Conservation (phyloP, 2,888 invertebrate genomes). For the Caenorhabditis sp. region DNA sequence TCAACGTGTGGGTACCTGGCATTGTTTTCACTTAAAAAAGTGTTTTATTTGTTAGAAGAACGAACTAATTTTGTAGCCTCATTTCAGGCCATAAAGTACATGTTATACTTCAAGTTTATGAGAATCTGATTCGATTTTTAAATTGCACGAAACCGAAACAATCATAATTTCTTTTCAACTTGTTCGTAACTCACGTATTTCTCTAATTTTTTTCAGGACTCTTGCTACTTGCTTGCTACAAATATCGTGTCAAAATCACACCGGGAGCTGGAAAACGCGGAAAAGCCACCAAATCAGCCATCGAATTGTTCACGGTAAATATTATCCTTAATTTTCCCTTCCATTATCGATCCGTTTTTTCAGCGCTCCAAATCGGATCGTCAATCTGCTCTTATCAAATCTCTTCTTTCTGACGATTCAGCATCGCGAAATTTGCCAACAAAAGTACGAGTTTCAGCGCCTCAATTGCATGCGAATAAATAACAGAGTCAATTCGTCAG, state of each 20-base stretch:
- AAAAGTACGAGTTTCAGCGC: slow-evolving; percentile 78
- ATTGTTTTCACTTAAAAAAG: too few species aligned
- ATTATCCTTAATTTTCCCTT: slow-evolving; percentile 60
- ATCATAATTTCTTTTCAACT: too few species aligned
- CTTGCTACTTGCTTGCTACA: slow-evolving; percentile 73
- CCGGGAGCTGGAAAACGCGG: slow-evolving; percentile 93
- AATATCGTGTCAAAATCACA: slow-evolving; percentile 87
- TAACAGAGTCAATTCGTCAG: neutral
- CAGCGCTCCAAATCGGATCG: slow-evolving; percentile 38
- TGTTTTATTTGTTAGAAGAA: too few species aligned
- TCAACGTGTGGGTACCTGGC: too few species aligned
- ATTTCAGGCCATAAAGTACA: too few species aligned
- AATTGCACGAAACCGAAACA: too few species aligned
- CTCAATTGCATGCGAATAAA: slow-evolving; percentile 48
- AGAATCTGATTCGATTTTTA: too few species aligned
- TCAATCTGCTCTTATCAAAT: slow-evolving; percentile 78
- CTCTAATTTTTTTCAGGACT: slow-evolving; percentile 46
- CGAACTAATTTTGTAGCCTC: too few species aligned
- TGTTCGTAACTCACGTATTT: too few species aligned
- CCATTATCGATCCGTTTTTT: slow-evolving; percentile 1
- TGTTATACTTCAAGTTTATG: too few species aligned
- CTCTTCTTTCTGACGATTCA: slow-evolving; percentile 89
- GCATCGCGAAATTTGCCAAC: slow-evolving; percentile 93
- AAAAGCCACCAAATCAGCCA: slow-evolving; percentile 90
- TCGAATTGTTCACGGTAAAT: slow-evolving; percentile 81